phyloP scores from a whole-genome alignment of 2,888 invertebrate species.

The Noctuana brunneofusca region DNA sequence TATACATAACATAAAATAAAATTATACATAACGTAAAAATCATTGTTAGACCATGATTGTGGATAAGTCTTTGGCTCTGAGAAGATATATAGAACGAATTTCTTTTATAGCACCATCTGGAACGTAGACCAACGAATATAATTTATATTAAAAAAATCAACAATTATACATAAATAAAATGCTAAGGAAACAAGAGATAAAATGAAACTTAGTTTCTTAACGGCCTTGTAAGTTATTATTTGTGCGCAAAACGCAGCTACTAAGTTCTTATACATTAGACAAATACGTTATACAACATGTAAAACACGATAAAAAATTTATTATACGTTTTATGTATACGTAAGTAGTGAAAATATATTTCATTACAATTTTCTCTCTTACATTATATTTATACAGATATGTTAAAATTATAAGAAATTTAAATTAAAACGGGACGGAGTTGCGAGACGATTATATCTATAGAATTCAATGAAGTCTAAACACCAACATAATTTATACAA shows the following conservation, averaged over 20 bases:
- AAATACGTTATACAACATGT: slow-evolving; percentile 18
- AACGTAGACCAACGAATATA: slow-evolving; percentile 45
- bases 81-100: slow-evolving; percentile 64
- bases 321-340: slow-evolving; percentile 40
- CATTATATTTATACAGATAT: slow-evolving; percentile 40
- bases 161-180: slow-evolving; percentile 38
- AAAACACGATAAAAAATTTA: slow-evolving; percentile 22
- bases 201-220: slow-evolving; percentile 47
- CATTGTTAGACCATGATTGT: slow-evolving; percentile 37
- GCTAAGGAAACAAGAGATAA: slow-evolving; percentile 37
- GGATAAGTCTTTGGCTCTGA: slow-evolving; percentile 74
- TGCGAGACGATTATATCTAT: slow-evolving; percentile 39
- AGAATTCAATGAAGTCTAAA: slow-evolving; percentile 52
- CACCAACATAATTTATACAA: slow-evolving; percentile 42
- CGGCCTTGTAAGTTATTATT: slow-evolving; percentile 35
- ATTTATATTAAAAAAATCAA: slow-evolving; percentile 32
- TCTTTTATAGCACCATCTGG: slow-evolving; percentile 77
- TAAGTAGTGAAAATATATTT: slow-evolving; percentile 49
- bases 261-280: slow-evolving; percentile 27
- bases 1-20: slow-evolving; percentile 47
- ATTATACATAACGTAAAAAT: slow-evolving; percentile 37
- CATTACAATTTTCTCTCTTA: slow-evolving; percentile 39
- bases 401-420: slow-evolving; percentile 36
- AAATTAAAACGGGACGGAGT: slow-evolving; percentile 48
- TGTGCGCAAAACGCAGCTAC: slow-evolving; percentile 20